These are phyloP conservation scores for Clepsis dumicolana DNA, from an alignment of 2,888 invertebrate genomes.

Conservation along the genomic window DNA sequence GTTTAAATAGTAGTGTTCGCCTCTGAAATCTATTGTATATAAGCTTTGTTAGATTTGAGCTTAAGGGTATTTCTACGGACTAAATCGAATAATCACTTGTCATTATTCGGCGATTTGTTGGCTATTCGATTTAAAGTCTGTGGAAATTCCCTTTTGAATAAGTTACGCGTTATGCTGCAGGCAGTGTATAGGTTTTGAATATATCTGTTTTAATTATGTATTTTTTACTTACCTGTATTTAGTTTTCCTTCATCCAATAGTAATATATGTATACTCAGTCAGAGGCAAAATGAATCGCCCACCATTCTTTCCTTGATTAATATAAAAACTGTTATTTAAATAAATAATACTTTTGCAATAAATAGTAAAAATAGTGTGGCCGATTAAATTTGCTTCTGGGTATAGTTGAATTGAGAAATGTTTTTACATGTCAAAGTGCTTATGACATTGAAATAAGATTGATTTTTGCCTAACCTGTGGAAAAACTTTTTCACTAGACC, in stretches of 20 bases:
- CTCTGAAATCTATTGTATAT: conserved; percentile 30
- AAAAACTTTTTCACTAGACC: no score
- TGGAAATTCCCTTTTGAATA: conserved; percentile 2
- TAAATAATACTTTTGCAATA: no score
- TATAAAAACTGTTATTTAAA: no score
- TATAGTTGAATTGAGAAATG: no score
- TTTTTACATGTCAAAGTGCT: background rate
- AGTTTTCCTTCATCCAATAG: background rate
- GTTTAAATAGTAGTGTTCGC: conserved; percentile 15
- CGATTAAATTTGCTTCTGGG: no score
- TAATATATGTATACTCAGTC: conserved; percentile 3
- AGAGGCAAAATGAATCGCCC: no score
- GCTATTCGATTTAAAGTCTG: conserved; percentile 5
- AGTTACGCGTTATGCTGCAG: conserved; percentile 19
- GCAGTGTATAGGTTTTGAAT: conserved; percentile 23
- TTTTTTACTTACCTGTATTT: conserved; percentile 13
- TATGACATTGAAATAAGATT: no score
- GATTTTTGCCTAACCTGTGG: no score
- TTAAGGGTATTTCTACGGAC: conserved; percentile 16
- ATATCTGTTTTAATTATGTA: conserved; percentile 17
- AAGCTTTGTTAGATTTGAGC: conserved; percentile 18
- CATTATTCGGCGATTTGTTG: background rate
- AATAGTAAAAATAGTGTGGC: no score
- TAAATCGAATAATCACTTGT: background rate
- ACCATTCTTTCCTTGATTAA: no score